phyloP scores from a whole-genome alignment of 1,140 invertebrate species.

The Calephelis virginiensis region DNA sequence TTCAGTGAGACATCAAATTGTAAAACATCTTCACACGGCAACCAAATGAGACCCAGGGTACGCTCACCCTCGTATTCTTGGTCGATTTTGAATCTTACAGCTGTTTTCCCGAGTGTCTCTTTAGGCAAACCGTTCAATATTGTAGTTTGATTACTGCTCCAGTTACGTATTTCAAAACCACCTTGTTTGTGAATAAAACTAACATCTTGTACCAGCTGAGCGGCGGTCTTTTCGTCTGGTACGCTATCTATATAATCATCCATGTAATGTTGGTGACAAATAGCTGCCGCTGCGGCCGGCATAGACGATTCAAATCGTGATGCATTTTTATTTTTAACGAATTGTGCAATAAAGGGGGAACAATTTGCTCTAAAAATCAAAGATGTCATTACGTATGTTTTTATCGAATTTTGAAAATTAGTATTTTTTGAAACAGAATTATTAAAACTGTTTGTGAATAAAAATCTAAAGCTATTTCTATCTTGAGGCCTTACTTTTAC shows the following conservation, averaged over 20 bases:
- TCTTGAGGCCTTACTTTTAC: constrained; percentile 34
- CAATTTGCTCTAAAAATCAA: constrained; percentile 33
- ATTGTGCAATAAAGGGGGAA: constrained; percentile 41
- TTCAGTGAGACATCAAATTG: constrained; percentile 31
- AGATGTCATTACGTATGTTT: constrained; percentile 31
- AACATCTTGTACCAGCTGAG: constrained; percentile 32
- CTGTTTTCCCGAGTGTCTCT: constrained; percentile 18
- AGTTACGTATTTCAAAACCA: constrained; percentile 38
- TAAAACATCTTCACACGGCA: constrained; percentile 27
- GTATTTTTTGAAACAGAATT: not conserved
- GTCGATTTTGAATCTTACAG: constrained; percentile 23
- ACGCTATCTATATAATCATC: constrained; percentile 53
- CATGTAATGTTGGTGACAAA: constrained; percentile 43
- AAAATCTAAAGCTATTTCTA: constrained; percentile 34
- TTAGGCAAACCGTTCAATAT: constrained; percentile 27
- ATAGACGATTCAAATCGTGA: constrained; percentile 25
- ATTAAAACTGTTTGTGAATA: constrained; percentile 23
- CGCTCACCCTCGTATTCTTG: constrained; percentile 29
- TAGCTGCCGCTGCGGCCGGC: constrained; percentile 36
- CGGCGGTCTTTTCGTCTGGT: constrained; percentile 32
- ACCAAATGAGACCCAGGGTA: constrained; percentile 34
- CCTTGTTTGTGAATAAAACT: constrained; percentile 39
- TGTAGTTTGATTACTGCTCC: constrained; percentile 25
- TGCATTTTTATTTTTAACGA: constrained; percentile 46
- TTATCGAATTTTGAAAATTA: not conserved